Evolutionary conservation across 2,888 invertebrate species (phyloP).

Genomic region (Loripinus fragilis): DNA sequence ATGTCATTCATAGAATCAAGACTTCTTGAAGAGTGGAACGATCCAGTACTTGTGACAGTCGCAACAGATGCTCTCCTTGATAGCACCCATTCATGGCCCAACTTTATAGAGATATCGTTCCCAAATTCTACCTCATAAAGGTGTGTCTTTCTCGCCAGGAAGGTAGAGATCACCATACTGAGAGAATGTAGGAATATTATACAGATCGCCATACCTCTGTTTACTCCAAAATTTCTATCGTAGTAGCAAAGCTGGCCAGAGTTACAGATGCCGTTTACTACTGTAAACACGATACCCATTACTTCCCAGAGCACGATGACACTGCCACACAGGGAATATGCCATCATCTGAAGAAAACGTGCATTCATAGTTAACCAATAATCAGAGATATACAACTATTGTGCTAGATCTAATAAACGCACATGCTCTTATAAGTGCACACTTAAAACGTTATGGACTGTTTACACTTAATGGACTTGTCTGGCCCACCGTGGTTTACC

Average conservation of each 20-base stretch:
- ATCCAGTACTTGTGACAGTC: not conserved
- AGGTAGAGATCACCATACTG: conserved; percentile 35
- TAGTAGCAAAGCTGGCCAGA: conserved; percentile 51
- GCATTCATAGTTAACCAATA: not conserved
- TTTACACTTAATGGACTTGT: too few relatives aligned
- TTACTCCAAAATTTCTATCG: conserved; percentile 36
- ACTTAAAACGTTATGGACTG: too few relatives aligned
- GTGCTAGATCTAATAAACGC: too few relatives aligned
- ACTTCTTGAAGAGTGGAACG: conserved; percentile 6
- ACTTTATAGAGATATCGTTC: conserved; percentile 40
- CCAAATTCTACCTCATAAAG: conserved; percentile 41
- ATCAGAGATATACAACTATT: too few relatives aligned
- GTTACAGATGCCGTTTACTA: conserved; percentile 50
- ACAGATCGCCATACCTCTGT: conserved; percentile 39
- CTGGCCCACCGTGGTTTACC: too few relatives aligned
- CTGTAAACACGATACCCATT: conserved; percentile 54
- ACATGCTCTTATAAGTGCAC: too few relatives aligned
- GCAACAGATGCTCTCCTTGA: not conserved
- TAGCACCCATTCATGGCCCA: conserved; percentile 30
- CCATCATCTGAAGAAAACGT: conserved; percentile 39
- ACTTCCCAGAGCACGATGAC: conserved; percentile 54
- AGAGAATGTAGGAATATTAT: conserved; percentile 39
- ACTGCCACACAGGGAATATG: conserved; percentile 37
- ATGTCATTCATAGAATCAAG: not conserved
- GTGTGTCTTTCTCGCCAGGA: conserved; percentile 45